Base-by-base conservation (phyloP, 2,888 invertebrate genomes). In the Zhuqinia jingwanae region DNA sequence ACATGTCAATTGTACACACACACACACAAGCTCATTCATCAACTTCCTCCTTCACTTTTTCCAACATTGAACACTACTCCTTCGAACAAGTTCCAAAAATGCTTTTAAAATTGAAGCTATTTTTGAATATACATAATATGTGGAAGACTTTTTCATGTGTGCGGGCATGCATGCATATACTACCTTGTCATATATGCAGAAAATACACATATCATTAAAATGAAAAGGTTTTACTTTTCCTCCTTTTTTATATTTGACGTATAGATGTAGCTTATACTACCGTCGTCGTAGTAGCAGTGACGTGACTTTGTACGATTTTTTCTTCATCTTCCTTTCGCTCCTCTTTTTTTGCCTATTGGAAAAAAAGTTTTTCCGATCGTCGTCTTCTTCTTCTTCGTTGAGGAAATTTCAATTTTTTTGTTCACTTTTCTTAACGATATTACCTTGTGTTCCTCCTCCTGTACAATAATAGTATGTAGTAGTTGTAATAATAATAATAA, bases 201-300 rank as follows among this genome's bases (percentile, higher is more conserved):
- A 20, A 22, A 17, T 42, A 68, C 65, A 68, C 42, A 68, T 68
- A 68, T 45, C 65, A 68, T 68, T 68, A 68, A 68, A 42, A 68
- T 42, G 20, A 25, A 68, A 68, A 45, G 65, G 42, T 68, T 68
- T 68, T 68, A 42, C 20, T 17, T 10, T 36, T 68, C n/a, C 63
- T 47, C 3, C 47, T 2, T 53, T 53, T 53, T 17, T 17, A 17
- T 53, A 6, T n/a, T n/a, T n/a, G n/a, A n/a, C n/a, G n/a, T n/a
- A n/a, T n/a, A n/a, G n/a, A n/a, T n/a, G n/a, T n/a, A n/a, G n/a
- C n/a, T n/a, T n/a, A n/a, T n/a, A n/a, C n/a, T n/a, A n/a, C n/a
- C n/a, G n/a, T n/a, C n/a, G n/a, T n/a, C n/a, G n/a, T n/a, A n/a
- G n/a, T n/a, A n/a, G n/a, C n/a, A 36, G 5, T 36, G 36, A 36